These are phyloP conservation scores for Aphis gossypii DNA, from an alignment of 1,140 invertebrate genomes.

Conservation along the genomic window DNA sequence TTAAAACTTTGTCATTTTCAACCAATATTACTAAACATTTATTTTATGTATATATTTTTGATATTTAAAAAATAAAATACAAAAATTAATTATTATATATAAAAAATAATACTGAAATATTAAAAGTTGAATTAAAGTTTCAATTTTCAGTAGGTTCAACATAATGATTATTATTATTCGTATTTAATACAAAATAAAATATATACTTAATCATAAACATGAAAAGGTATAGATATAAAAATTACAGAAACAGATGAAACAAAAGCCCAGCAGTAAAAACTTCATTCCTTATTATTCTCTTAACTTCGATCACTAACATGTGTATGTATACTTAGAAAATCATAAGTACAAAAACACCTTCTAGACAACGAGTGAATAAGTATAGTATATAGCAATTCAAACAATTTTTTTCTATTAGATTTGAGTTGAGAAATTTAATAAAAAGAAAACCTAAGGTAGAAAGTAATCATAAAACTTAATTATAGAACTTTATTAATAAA, in stretches of 20 bases:
- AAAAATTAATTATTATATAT: not conserved
- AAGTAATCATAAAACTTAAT: not conserved
- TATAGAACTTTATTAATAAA: slow-evolving; percentile 3
- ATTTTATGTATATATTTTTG: not conserved
- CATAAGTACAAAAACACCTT: not conserved
- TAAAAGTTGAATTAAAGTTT: not conserved
- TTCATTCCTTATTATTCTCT: not conserved
- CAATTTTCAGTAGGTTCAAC: not conserved
- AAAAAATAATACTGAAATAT: not conserved
- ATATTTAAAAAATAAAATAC: slow-evolving; percentile 3
- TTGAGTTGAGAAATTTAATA: not conserved
- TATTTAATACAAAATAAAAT: no score
- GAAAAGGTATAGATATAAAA: not conserved
- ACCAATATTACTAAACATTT: no score
- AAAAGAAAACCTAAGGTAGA: not conserved
- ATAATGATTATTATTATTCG: no score
- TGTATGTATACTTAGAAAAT: not conserved
- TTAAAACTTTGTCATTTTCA: not conserved
- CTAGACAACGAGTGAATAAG: not conserved
- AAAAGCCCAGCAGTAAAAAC: not conserved
- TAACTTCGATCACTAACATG: not conserved
- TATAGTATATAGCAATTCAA: not conserved
- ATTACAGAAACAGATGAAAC: not conserved
- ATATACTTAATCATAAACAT: no score
- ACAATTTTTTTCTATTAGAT: not conserved